Base-by-base conservation (phyloP, 2,888 invertebrate genomes). In the Drosophila meridiana region DNA sequence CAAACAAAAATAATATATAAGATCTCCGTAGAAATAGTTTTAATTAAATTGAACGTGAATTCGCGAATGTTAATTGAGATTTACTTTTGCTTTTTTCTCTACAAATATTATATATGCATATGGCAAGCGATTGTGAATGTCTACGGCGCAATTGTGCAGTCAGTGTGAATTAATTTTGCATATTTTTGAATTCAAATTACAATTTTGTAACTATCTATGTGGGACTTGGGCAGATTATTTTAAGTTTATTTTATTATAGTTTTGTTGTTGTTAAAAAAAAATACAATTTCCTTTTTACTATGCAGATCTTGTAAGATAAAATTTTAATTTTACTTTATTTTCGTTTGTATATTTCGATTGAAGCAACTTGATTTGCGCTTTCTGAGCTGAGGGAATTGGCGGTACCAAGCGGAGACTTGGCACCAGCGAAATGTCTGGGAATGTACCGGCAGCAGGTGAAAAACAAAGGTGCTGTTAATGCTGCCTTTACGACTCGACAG, bases 381-480 rank as follows among this genome's bases (percentile, higher is more conserved):
- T 60, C 43, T 38, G 32, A 50, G 70, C 26, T 53, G 26, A 20
- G 71, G 60, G 55, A 61, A 70, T 67, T 57, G 56, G 45, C 76
- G 84, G 85, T 86, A 82, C 85, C 85, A 86, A 87, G 82, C 76
- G 60, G 65, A 71, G 78, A 77, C 76, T 78, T 86, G 86, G 89
- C 86, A 89, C 89, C 78, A 72, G 48, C 58, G 85, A 75, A 75
- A 71, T 69, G 78, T 52, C 80, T 87, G 83, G 88, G 88, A 83
- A 87, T 85, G 77, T 63, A 82, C 65, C 66, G 76, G 63, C 64
- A 78, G 55, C 55, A 73, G 59, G 60, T 78, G 74, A 50, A 89
- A 78, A 70, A 76, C 76, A 82, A 78, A 77, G 80, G 63, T 69
- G 76, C 67, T 72, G 66, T 72, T 63, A 59, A 56, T 76, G 70